Base-by-base conservation (phyloP, 92 coral and sea anemone genomes). In the Montipora capitata region DNA sequence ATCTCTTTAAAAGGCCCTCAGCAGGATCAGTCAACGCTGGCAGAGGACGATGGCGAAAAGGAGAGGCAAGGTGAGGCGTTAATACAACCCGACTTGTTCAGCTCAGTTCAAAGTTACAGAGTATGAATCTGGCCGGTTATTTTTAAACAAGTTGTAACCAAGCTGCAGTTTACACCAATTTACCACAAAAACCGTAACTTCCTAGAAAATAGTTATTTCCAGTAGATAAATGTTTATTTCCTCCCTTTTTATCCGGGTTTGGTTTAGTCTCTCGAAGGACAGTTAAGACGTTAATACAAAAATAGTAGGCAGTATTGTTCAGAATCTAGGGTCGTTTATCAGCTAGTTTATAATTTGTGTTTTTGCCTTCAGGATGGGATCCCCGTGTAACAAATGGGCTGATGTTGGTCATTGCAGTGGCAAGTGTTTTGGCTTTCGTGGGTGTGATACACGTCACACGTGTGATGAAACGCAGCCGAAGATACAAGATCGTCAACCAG, bases 341-440 rank as follows among this genome's bases (percentile, higher is more conserved):
- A 0, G 35, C 39, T 61, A 3, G n/a, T 20, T 18, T 16, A 16
- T 0, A 63, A 63, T 16, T 16, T 1, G 1, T 12, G 15, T 5
- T 12, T 20, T 72, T 59, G 8, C 58, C 72, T 75, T 4, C 11
- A 85, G 89, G 82, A 14, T 85, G 89, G 89, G 76, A 58, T 41
- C 27, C 91, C 40, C 67, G 81, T 7, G 81, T 90, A 43, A 80
- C 94, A 66, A 85, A 91, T 74, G 83, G 81, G 12, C 82, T 95
- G 39, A 62, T 95, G 82, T 71, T 93, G 13, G 92, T 88, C 0
- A 87, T 95, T 52, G 92, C 94, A 0, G 91, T 88, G n/a, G 93
- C 90, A 64, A 87, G 96, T 20, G 62, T 93, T 12, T 76, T 95
- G 4, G 96, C 98, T 67, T 79, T 95, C 42, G 88, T 91, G 61